Conservation (phyloP, 2,888 invertebrate genomes). For the Heterodera filipjevi region DNA sequence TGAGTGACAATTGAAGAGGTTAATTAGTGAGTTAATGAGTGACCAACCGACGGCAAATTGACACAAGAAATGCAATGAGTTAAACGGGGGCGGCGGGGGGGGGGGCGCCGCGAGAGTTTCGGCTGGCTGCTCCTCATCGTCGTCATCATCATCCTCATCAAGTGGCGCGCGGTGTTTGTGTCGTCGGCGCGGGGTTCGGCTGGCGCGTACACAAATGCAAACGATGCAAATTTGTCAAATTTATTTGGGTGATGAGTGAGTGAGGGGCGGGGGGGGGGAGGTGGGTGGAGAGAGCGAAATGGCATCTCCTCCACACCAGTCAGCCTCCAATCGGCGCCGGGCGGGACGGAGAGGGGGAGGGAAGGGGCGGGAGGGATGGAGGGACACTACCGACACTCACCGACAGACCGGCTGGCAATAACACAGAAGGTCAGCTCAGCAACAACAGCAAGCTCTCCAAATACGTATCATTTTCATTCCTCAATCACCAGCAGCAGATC, state of each 20-base stretch:
- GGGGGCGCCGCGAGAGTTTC: neutral
- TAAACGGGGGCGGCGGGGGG: neutral
- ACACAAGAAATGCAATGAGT: too few species aligned
- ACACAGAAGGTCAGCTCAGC: neutral
- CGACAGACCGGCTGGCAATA: neutral
- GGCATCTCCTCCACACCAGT: neutral
- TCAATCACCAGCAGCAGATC: too few species aligned
- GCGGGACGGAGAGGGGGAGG: neutral
- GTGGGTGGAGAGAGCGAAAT: conserved; percentile 1
- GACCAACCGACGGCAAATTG: too few species aligned
- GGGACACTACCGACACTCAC: neutral
- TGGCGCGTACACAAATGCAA: neutral
- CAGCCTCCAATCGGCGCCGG: neutral
- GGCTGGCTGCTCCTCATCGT: neutral
- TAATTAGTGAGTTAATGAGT: too few species aligned
- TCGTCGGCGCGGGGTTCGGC: neutral
- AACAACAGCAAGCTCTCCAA: too few species aligned
- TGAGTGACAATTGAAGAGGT: neutral
- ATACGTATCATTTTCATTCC: too few species aligned
- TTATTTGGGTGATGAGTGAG: neutral
- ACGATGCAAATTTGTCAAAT: conserved; percentile 6
- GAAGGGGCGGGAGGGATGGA: neutral
- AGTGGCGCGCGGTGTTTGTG: too few species aligned
- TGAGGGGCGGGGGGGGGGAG: too few species aligned
- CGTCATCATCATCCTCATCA: neutral